Conservation (phyloP, 2,113 vertebrate species). For the Pavo muticus region DNA sequence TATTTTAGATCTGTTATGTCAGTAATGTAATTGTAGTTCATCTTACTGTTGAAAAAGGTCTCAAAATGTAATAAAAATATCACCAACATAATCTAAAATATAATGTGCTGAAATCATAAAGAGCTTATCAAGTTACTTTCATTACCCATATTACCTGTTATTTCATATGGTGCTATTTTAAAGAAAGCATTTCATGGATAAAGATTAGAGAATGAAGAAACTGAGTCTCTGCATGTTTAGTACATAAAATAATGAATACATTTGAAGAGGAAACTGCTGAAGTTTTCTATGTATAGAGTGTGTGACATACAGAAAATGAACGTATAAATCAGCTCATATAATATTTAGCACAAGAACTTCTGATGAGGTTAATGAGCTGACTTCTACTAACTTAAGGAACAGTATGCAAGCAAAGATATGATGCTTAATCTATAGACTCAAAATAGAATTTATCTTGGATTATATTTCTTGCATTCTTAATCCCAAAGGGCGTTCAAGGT, state of each 20-base stretch:
- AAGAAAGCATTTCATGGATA: not conserved
- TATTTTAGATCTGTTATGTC: not conserved
- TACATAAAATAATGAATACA: slow-evolving; percentile 19
- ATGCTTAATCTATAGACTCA: not conserved
- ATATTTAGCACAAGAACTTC: slow-evolving; percentile 5
- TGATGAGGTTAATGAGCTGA: not conserved
- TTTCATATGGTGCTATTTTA: not conserved
- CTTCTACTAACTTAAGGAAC: not conserved
- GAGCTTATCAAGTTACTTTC: not conserved
- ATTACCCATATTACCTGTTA: not conserved
- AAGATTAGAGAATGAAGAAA: not conserved
- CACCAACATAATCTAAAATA: not conserved
- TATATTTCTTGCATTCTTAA: not conserved
- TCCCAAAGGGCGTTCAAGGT: not conserved
- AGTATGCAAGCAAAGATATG: not conserved
- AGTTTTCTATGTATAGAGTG: not conserved
- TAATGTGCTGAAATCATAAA: not conserved
- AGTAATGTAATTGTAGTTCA: not conserved
- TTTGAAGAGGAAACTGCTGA: slow-evolving; percentile 5
- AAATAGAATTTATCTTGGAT: not conserved
- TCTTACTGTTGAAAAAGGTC: not conserved
- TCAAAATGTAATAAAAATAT: not conserved
- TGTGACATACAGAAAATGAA: not conserved
- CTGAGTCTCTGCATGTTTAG: not conserved
- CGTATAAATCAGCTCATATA: not conserved